Percentiles rank a stretch among this genome's conserved stretches.
Conservation (phyloP, 2,888 invertebrate genomes). For the Agonopterix subpropinquella region DNA sequence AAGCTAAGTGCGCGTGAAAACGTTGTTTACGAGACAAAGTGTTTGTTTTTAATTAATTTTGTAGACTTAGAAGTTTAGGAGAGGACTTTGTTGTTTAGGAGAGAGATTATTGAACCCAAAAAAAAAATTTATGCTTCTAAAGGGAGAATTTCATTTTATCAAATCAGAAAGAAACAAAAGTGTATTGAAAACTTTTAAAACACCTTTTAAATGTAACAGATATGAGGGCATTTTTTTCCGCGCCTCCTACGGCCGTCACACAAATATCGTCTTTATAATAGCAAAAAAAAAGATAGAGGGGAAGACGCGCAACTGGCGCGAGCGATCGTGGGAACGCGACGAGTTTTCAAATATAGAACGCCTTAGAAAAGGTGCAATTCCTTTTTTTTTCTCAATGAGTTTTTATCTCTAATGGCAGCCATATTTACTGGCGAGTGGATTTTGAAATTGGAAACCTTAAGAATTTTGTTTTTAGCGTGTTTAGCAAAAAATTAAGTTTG, state of each 20-base stretch:
- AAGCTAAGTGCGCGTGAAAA: slow-evolving; percentile 49
- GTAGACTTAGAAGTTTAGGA: neutral
- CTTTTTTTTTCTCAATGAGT: slow-evolving; percentile 32
- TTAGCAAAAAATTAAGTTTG: slow-evolving; percentile 15
- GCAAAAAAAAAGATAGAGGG: slow-evolving; percentile 53
- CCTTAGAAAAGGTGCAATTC: slow-evolving; percentile 74
- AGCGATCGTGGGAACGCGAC: slow-evolving; percentile 73
- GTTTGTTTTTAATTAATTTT: slow-evolving; percentile 31
- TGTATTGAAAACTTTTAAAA: too few species aligned
- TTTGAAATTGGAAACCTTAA: slow-evolving; percentile 52
- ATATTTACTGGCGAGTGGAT: slow-evolving; percentile 42
- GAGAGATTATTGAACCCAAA: too few species aligned
- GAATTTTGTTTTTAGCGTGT: slow-evolving; percentile 26
- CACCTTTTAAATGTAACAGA: neutral
- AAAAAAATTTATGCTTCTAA: too few species aligned
- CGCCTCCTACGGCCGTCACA: slow-evolving; percentile 44
- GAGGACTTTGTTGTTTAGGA: neutral
- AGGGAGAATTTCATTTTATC: too few species aligned
- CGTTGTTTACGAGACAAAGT: slow-evolving; percentile 33
- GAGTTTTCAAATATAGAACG: slow-evolving; percentile 69
- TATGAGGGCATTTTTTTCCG: slow-evolving; percentile 17
- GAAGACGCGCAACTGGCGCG: slow-evolving; percentile 71
- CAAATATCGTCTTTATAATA: slow-evolving; percentile 49
- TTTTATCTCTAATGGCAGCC: slow-evolving; percentile 54
- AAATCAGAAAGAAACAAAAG: too few species aligned